These are phyloP conservation scores for Eremophila alpestris DNA, from an alignment of 2,797 vertebrate genomes.

Conservation along the genomic window DNA sequence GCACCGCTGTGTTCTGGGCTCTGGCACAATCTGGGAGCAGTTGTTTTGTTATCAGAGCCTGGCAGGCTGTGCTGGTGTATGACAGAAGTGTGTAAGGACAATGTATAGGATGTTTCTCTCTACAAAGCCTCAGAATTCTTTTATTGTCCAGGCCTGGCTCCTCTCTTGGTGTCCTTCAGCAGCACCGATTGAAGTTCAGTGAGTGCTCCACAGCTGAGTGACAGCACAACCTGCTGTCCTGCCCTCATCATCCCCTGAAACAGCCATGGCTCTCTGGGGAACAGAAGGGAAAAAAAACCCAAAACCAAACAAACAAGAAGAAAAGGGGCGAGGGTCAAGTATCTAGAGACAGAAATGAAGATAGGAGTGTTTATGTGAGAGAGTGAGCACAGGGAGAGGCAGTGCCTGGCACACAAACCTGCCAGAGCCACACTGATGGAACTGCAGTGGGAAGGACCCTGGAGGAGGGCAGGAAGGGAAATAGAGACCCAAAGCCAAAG, in stretches of 20 bases:
- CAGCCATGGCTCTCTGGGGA: neutral
- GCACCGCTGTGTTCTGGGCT: neutral
- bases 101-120: neutral
- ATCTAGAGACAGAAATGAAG: neutral
- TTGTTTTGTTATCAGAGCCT: neutral
- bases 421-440: neutral
- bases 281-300: neutral
- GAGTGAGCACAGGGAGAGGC: neutral
- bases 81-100: neutral
- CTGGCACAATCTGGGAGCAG: neutral
- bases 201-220: neutral
- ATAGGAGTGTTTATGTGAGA: neutral
- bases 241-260: neutral
- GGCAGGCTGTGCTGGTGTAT: neutral
- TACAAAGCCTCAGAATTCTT: neutral
- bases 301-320: neutral
- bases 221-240: neutral
- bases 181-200: neutral
- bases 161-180: neutral
- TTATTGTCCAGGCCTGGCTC: neutral
- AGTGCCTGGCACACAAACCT: neutral
- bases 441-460: neutral
- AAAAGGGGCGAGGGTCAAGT: neutral
- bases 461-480: neutral
- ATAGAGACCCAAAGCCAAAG: neutral